A percentile compares a stretch with the other conserved stretches of the same genome.
These are phyloP conservation scores for Athripsodes cinereus DNA, from an alignment of 2,888 invertebrate genomes.

Conservation along the genomic window DNA sequence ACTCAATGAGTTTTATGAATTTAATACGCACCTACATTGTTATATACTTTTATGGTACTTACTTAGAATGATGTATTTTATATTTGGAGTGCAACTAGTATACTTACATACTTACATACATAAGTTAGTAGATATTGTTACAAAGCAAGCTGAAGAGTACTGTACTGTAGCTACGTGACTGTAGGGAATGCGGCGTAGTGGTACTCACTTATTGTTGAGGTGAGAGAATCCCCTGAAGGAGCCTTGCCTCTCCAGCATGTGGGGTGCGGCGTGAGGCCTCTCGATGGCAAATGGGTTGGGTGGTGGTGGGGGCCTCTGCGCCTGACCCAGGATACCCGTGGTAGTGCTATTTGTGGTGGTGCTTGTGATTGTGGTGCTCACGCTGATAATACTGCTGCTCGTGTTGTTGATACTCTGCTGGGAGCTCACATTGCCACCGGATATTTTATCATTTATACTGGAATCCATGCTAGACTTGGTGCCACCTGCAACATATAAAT, in stretches of 20 bases:
- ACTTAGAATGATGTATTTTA: too few species aligned
- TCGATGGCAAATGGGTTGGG: slow-evolving; percentile 92
- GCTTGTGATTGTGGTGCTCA: neutral
- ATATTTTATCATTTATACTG: neutral
- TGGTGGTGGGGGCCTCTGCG: slow-evolving; percentile 36
- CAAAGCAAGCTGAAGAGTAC: too few species aligned
- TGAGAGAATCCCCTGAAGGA: slow-evolving; percentile 89
- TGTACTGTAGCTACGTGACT: too few species aligned
- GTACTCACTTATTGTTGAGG: slow-evolving; percentile 54
- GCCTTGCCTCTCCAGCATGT: slow-evolving; percentile 91
- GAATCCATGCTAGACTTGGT: neutral
- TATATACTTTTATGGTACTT: too few species aligned
- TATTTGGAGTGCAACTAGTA: too few species aligned
- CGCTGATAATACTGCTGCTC: neutral
- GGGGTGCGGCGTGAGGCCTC: slow-evolving; percentile 91
- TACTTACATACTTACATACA: too few species aligned
- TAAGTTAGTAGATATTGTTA: too few species aligned
- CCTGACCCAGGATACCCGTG: slow-evolving; percentile 20
- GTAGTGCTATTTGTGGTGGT: slow-evolving; percentile 1
- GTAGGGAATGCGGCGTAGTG: too few species aligned
- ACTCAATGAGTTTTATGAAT: too few species aligned
- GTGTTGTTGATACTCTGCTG: too few species aligned
- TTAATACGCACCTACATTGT: too few species aligned
- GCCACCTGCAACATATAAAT: neutral
- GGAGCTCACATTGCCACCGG: too few species aligned